Conservation (phyloP, 2,113 vertebrate species). For the Tachycineta bicolor region DNA sequence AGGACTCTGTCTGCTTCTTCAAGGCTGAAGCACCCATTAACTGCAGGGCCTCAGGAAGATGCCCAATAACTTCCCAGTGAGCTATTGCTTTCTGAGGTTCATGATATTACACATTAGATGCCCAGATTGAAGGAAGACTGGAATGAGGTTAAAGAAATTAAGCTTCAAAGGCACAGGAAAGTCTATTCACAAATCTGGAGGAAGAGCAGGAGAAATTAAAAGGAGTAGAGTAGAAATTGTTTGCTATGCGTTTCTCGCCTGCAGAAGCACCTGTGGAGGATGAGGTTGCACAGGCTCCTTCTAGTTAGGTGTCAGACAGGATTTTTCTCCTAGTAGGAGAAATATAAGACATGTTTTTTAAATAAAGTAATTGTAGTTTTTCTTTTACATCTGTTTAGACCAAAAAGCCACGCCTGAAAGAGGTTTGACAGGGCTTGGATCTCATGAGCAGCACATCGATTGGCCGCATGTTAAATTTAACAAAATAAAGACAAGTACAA, state of each 20-base stretch:
- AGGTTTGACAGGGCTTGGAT: background rate
- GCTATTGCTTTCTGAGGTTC: background rate
- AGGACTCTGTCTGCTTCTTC: background rate
- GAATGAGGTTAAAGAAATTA: conserved; percentile 1
- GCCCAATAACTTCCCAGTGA: background rate
- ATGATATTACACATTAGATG: background rate
- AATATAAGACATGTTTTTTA: background rate
- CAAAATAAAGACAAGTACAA: conserved; percentile 16
- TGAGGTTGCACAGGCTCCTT: background rate
- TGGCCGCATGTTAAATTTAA: conserved; percentile 2
- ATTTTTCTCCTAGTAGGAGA: background rate
- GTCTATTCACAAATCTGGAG: background rate
- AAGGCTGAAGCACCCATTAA: background rate
- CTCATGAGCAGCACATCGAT: background rate
- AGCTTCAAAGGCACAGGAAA: background rate
- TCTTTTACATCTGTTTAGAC: background rate
- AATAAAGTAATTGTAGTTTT: background rate
- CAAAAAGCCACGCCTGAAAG: background rate
- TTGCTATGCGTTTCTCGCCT: background rate
- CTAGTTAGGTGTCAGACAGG: background rate
- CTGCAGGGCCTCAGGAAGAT: background rate
- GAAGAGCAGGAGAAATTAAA: background rate
- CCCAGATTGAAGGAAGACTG: background rate
- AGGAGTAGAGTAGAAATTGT: background rate
- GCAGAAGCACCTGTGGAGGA: background rate